Conservation (phyloP, 2,113 vertebrate species). For the Cygnus buccinator region DNA sequence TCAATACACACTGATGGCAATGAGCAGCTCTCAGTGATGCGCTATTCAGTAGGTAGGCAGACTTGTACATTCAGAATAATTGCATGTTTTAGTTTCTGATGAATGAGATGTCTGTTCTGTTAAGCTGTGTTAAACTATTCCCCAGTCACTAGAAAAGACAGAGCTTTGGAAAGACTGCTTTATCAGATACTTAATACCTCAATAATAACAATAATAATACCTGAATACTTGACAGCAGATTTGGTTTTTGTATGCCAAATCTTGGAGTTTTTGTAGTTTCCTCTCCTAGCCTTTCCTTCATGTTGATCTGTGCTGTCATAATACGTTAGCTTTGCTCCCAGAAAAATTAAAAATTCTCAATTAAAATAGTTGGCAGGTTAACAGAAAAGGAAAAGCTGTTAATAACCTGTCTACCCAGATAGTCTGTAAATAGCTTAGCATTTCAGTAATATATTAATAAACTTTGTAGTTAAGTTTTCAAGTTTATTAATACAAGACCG, state of each 20-base stretch:
- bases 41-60: slow-evolving; percentile 90
- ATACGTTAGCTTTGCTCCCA: neutral
- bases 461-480: neutral
- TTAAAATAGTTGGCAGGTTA: neutral
- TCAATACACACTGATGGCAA: slow-evolving; percentile 98
- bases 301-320: neutral
- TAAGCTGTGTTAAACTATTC: neutral
- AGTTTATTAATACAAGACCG: neutral
- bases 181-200: neutral
- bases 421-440: neutral
- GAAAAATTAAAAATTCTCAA: neutral
- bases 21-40: slow-evolving; percentile 96
- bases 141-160: neutral
- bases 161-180: neutral
- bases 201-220: neutral
- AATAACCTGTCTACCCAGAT: neutral
- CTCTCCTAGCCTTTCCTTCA: neutral
- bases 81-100: neutral
- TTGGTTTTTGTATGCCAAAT: neutral
- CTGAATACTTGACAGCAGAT: neutral
- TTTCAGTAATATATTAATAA: neutral
- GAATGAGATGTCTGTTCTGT: neutral
- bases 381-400: neutral
- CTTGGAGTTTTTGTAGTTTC: neutral
- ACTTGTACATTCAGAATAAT: neutral